phyloP scores from a whole-genome alignment of 2,797 vertebrate genomes.

The Tympanoctomys barrerae region DNA sequence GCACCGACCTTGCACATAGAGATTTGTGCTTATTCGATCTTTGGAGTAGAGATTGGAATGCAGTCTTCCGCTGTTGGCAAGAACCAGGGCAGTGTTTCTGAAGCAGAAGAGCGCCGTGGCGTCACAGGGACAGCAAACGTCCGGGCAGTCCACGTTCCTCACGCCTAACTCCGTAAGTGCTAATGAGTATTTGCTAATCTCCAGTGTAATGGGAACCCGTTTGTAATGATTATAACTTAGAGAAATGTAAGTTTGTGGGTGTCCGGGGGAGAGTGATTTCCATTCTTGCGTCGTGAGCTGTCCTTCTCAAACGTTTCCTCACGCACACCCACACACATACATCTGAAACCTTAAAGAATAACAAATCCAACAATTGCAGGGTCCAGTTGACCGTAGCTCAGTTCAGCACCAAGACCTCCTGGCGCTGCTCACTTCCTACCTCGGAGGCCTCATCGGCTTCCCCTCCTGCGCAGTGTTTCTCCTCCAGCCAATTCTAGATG shows the following conservation, averaged over 20 bases:
- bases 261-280: slow-evolving; percentile 2
- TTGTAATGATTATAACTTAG: slow-evolving; percentile 59
- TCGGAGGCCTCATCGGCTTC: slow-evolving; percentile 12
- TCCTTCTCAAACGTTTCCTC: too few relatives aligned
- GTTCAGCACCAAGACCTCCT: slow-evolving; percentile 71
- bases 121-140: slow-evolving; percentile 46
- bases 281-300: not conserved
- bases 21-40: not conserved
- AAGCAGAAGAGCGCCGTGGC: not conserved
- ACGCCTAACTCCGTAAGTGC: slow-evolving; percentile 68
- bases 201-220: slow-evolving; percentile 68
- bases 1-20: not conserved
- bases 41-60: slow-evolving; percentile 20
- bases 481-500: slow-evolving; percentile 59
- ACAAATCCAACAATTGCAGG: slow-evolving; percentile 42
- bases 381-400: slow-evolving; percentile 61
- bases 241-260: not conserved
- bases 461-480: not conserved
- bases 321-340: not conserved
- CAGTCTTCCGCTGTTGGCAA: accelerated
- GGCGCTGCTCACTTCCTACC: slow-evolving; percentile 31
- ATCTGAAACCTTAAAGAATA: not conserved
- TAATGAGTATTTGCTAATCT: slow-evolving; percentile 73
- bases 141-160: slow-evolving; percentile 73
- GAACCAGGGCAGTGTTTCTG: slow-evolving; percentile 17